Base-by-base conservation (phyloP, 1,140 invertebrate species). In the Zaprionus davidi region DNA sequence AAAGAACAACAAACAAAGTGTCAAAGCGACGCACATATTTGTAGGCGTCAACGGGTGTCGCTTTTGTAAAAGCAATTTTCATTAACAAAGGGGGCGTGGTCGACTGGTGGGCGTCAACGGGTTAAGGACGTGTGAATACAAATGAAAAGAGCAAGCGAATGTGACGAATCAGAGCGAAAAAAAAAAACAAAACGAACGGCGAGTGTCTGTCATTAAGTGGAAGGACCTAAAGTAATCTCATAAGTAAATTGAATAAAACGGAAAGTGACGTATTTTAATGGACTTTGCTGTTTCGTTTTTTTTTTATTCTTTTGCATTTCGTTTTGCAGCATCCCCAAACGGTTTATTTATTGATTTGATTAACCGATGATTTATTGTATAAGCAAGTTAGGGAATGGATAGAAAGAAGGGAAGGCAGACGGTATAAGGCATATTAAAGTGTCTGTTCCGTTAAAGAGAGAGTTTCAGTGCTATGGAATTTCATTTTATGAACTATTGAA, bases 11-110 rank as follows among this genome's bases (percentile, higher is more conserved):
- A 58, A 57, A 72, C 56, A 72, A 66, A 76, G 74, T 76, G 74
- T 76, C 74, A 76, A 72, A 76, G 69, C 62, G 36, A 79, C 78
- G 70, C 57, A 75, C 71, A 80, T 75, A 75, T 75, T 75, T 75
- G 78, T 78, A 80, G 78, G 78, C 76, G 78, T 80, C 63, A 63
- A 78, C 67, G 57, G 62, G 67, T 63, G 76, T 71, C 62, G 66
- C 66, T 67, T 78, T 72, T 59, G 76, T 41, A 58, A 81, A 81
- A 81, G 78, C 78, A 81, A 81, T 81, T 81, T 81, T 75, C 78
- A 81, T 81, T 81, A 79, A 70, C 76, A 71, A 70, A 69, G 56
- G 71, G 59, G 74, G 74, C 63, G 70, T 63, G 57, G 56, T 56
- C 31, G 44, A 49, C 36, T 26, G 60, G 60, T 46, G 69, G 69